Evolutionary conservation across 1,140 invertebrate species (phyloP).

Genomic region (Oryzaephilus surinamensis): DNA sequence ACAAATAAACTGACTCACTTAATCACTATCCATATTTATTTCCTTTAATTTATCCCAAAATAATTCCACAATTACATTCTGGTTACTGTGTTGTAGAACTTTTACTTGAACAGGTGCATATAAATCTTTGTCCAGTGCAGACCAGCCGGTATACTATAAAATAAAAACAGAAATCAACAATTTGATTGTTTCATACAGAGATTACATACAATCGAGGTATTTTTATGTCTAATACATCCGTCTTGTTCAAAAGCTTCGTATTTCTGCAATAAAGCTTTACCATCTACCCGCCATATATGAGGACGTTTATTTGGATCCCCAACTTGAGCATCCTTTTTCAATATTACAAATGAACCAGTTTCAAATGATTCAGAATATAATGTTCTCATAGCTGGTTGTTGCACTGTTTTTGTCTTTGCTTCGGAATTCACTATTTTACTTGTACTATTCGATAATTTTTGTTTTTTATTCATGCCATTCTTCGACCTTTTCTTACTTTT

Average conservation of each 20-base stretch:
- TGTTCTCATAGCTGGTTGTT: conserved; percentile 8
- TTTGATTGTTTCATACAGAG: neutral
- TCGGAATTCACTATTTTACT: conserved; percentile 6
- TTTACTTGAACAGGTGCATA: conserved; percentile 28
- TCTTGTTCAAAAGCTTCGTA: conserved; percentile 61
- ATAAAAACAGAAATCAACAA: conserved; percentile 4
- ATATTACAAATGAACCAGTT: conserved; percentile 32
- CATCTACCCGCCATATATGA: conserved; percentile 66
- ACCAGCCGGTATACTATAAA: conserved; percentile 36
- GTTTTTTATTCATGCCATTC: conserved; percentile 9
- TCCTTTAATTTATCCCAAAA: conserved; percentile 29
- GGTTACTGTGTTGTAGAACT: conserved; percentile 21
- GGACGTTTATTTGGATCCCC: conserved; percentile 29
- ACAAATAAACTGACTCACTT: conserved; percentile 6
- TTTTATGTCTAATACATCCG: conserved; percentile 59
- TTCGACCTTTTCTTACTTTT: conserved; percentile 11
- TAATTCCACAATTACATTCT: conserved; percentile 25
- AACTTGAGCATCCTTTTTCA: conserved; percentile 30
- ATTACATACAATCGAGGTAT: conserved; percentile 59
- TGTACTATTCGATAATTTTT: conserved; percentile 8
- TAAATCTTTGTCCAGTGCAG: conserved; percentile 30
- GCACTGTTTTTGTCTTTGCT: conserved; percentile 5
- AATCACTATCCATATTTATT: conserved; percentile 27
- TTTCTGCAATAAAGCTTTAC: conserved; percentile 66
- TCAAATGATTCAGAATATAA: conserved; percentile 15